phyloP scores from a whole-genome alignment of 2,888 invertebrate genomes.

The Nysson spinosus region DNA sequence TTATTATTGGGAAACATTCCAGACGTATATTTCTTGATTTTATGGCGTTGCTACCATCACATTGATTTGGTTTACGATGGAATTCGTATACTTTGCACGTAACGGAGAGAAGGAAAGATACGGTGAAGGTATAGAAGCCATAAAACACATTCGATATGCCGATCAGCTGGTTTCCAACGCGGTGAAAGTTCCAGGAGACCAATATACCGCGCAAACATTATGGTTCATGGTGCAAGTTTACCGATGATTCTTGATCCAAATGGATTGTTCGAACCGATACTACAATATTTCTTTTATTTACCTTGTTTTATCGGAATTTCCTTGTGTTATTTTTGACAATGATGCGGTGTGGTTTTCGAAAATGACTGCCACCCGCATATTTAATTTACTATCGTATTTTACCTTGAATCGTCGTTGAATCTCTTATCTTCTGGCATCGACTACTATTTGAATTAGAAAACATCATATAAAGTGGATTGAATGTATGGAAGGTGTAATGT shows the following conservation, averaged over 20 bases:
- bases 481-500: too few species aligned
- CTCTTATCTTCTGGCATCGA: too few species aligned
- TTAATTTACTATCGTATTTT: too few species aligned
- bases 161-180: conserved; percentile 20
- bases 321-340: too few species aligned
- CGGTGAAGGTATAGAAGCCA: conserved; percentile 28
- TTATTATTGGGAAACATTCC: too few species aligned
- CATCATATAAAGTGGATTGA: too few species aligned
- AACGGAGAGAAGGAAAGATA: conserved; percentile 7
- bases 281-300: too few species aligned
- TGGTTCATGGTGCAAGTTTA: conserved; percentile 40
- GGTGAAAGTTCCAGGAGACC: conserved; percentile 56
- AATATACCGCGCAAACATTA: conserved; percentile 26
- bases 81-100: conserved; percentile 33
- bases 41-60: not conserved
- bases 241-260: conserved; percentile 18
- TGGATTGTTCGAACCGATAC: not conserved
- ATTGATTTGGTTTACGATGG: conserved; percentile 8
- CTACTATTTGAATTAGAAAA: too few species aligned
- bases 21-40: not conserved
- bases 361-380: too few species aligned
- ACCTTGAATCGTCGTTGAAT: too few species aligned
- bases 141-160: conserved; percentile 15
- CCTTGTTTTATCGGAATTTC: too few species aligned
- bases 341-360: too few species aligned